A percentile compares a stretch with the other conserved stretches of the same genome.
phyloP scores from a whole-genome alignment of 35 echinoderm and acorn worm genomes.

The Lytechinus variegatus region DNA sequence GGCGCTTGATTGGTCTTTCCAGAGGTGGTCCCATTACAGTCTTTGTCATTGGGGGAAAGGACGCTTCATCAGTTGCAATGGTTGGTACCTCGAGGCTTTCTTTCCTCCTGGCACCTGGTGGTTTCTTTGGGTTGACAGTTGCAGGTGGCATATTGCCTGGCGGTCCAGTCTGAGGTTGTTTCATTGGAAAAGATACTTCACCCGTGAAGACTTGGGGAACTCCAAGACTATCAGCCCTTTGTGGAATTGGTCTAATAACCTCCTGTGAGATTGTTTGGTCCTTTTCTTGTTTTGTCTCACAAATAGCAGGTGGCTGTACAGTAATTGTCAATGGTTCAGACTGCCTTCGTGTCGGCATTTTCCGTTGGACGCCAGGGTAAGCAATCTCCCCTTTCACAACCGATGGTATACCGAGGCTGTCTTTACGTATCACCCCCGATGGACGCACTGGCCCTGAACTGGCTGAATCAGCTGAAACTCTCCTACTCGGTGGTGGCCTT shows the following conservation, averaged over 20 bases:
- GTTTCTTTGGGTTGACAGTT: conserved; percentile 4
- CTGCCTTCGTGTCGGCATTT: conserved; percentile 27
- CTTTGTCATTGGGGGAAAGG: conserved; percentile 61
- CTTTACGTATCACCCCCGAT: conserved; percentile 24
- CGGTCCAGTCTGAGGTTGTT: conserved; percentile 9
- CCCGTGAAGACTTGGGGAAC: conserved; percentile 74
- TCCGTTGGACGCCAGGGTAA: conserved; percentile 57
- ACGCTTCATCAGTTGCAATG: conserved; percentile 59
- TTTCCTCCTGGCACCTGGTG: conserved; percentile 46
- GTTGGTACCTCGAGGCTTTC: conserved; percentile 78
- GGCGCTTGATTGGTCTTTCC: conserved; percentile 40
- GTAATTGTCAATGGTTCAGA: conserved; percentile 49
- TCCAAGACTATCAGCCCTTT: conserved; percentile 71
- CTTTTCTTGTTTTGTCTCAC: conserved; percentile 42
- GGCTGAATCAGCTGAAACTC: not conserved
- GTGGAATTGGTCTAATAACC: conserved; percentile 44
- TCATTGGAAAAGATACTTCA: conserved; percentile 73
- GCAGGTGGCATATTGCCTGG: not conserved
- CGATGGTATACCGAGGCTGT: conserved; percentile 77
- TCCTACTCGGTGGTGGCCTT: not conserved
- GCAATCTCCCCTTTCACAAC: conserved; percentile 71
- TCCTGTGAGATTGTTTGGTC: conserved; percentile 46
- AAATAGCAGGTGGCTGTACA: conserved; percentile 39
- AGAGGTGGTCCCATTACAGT: conserved; percentile 32
- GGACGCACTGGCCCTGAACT: not conserved